Percentiles rank a stretch among this genome's conserved stretches.
Evolutionary conservation across 2,888 invertebrate species (phyloP).

Genomic region (Lasioglossum marginatum): DNA sequence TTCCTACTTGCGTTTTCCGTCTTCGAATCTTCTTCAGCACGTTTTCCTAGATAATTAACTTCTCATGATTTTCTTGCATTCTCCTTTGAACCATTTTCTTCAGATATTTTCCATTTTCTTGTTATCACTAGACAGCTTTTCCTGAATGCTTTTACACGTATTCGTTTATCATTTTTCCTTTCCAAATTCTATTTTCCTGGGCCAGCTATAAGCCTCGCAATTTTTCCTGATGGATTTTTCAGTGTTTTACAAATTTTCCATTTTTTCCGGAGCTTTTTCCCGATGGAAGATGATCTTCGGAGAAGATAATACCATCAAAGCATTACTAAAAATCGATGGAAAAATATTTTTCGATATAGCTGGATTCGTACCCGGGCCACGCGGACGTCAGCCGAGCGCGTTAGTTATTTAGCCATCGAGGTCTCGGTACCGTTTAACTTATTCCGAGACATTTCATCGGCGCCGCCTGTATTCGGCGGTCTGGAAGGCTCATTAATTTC

Average conservation of each 20-base stretch:
- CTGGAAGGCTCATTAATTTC: background rate
- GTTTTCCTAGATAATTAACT: background rate
- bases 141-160: background rate
- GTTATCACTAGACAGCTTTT: too few relatives aligned
- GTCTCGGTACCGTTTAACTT: background rate
- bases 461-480: background rate
- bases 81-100: background rate
- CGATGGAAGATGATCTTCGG: background rate
- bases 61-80: background rate
- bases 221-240: background rate
- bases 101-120: background rate
- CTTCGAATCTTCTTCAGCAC: background rate
- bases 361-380: background rate
- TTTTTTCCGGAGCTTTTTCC: background rate
- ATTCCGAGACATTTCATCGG: slow-evolving; percentile 19
- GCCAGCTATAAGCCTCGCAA: background rate
- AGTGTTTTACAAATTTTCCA: background rate
- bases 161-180: background rate
- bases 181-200: background rate
- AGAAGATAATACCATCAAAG: background rate
- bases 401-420: too few relatives aligned
- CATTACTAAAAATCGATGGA: background rate
- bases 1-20: background rate
- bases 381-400: background rate
- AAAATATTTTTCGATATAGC: background rate